Evolutionary conservation across 2,797 vertebrate genomes (phyloP), one percentile per base, ranked within the genome.

Genomic region (Hemitrygon akajei): DNA sequence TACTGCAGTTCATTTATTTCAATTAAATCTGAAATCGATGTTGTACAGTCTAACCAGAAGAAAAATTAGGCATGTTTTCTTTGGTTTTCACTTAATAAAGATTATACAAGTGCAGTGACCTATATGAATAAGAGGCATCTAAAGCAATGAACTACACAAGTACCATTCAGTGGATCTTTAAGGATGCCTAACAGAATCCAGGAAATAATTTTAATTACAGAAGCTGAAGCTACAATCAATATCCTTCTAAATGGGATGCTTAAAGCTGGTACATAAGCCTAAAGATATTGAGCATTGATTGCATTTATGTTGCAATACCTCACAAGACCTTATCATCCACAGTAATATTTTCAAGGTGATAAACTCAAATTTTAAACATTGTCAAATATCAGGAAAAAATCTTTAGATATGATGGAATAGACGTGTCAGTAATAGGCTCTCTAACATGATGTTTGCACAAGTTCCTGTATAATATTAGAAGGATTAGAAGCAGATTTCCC

Each of bases 201-300:
- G 58, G 81, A 60, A 87, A 18, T 34, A 16, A 86, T 56, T 60
- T 63, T 87, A 56, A 87, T 16, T 34, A 63, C 27, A 87, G 84
- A 7, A 34, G 14, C 16, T 87, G 5, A 60, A 87, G 10, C 27
- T 60, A 6, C 27, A 12, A n/a, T n/a, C 30, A 60, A 30, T 12
- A 58, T 7, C 1, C 84, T 30, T 87, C 60, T 18, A 87, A 87
- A 34, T 20, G 12, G 56, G 56, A 18, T 16, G 16, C 12, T n/a
- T 87, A 27, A 63, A 34, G 30, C 14, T 34, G 6, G 30, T 63
- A 34, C 60, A 16, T 7, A 63, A n/a, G 30, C 58, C 60, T 20
- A 87, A n/a, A 60, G 34, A 87, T 87, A 12, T 87, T 87, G 84
- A 87, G 84, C n/a, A 87, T 71, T 71, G 69, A 87, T 71, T 71